Percentiles rank a stretch among this genome's conserved stretches.
Evolutionary conservation across 2,888 invertebrate genomes (phyloP).

Genomic region (Nemapogon koenigi): DNA sequence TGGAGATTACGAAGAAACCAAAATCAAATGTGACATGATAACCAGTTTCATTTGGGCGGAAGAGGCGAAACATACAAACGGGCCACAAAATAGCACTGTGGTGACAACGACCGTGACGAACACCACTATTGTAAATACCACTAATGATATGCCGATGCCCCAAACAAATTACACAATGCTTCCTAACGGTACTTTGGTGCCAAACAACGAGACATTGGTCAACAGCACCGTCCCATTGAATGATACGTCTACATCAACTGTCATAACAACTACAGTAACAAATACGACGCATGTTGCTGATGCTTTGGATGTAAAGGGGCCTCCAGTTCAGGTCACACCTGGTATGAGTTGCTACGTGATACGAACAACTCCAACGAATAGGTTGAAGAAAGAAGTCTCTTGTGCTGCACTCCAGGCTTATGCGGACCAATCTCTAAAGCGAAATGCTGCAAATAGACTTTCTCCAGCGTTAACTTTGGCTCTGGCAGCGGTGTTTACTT

Average conservation of each 20-base stretch:
- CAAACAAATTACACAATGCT: slow-evolving; percentile 27
- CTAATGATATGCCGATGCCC: slow-evolving; percentile 22
- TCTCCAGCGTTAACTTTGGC: background rate
- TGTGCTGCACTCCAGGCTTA: slow-evolving; percentile 46
- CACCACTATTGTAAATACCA: slow-evolving; percentile 34
- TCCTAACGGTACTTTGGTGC: slow-evolving; percentile 42
- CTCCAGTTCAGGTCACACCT: slow-evolving; percentile 40
- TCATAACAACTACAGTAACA: slow-evolving; percentile 33
- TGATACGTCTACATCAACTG: slow-evolving; percentile 22
- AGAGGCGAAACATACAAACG: slow-evolving; percentile 17
- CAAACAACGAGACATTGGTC: slow-evolving; percentile 23
- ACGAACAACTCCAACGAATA: slow-evolving; percentile 26
- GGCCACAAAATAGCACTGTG: slow-evolving; percentile 21
- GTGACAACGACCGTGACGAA: slow-evolving; percentile 39
- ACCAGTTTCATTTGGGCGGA: slow-evolving; percentile 43
- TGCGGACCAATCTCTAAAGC: slow-evolving; percentile 31
- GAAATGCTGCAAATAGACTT: background rate
- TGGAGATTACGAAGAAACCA: slow-evolving; percentile 49
- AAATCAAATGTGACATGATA: slow-evolving; percentile 46
- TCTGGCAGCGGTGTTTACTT: too few relatives aligned
- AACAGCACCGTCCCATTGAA: slow-evolving; percentile 7
- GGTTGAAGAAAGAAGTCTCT: slow-evolving; percentile 37
- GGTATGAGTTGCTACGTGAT: slow-evolving; percentile 49
- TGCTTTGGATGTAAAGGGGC: slow-evolving; percentile 51
- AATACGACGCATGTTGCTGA: slow-evolving; percentile 36